Percentiles rank a stretch among this genome's conserved stretches.
These are phyloP conservation scores for Scaeva pyrastri DNA, from an alignment of 2,888 invertebrate species.

Conservation along the genomic window DNA sequence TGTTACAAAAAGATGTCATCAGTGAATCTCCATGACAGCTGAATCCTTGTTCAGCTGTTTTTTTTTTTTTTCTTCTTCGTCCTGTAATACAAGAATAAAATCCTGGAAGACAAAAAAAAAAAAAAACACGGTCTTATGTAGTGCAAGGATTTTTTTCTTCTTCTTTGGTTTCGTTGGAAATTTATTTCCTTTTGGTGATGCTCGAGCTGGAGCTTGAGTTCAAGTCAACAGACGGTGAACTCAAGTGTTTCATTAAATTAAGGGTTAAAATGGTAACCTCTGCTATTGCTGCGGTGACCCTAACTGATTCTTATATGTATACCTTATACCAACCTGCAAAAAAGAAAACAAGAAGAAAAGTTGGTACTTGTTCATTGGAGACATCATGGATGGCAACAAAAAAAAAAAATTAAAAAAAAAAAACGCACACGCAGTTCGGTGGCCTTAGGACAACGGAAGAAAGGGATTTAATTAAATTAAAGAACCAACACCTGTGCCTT, in stretches of 20 bases:
- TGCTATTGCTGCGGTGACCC: slow-evolving; percentile 36
- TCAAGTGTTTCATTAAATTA: slow-evolving; percentile 70
- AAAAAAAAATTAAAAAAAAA: slow-evolving; percentile 3
- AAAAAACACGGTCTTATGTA: slow-evolving; percentile 13
- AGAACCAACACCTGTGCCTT: slow-evolving; percentile 70
- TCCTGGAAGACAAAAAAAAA: background rate
- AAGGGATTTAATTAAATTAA: slow-evolving; percentile 74
- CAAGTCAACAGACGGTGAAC: slow-evolving; percentile 59
- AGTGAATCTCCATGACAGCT: slow-evolving; percentile 58
- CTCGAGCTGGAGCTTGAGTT: background rate
- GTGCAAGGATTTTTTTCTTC: slow-evolving; percentile 8
- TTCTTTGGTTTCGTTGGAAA: slow-evolving; percentile 39
- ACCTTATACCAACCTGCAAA: background rate
- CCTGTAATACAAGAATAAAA: slow-evolving; percentile 7
- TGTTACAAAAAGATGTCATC: slow-evolving; percentile 21
- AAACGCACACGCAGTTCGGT: slow-evolving; percentile 43
- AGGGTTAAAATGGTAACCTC: slow-evolving; percentile 66
- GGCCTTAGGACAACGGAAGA: slow-evolving; percentile 48
- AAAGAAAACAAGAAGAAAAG: background rate
- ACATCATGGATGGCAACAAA: slow-evolving; percentile 41
- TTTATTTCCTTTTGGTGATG: slow-evolving; percentile 43
- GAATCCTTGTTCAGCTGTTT: slow-evolving; percentile 22
- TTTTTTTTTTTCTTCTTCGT: background rate
- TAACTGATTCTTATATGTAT: slow-evolving; percentile 36
- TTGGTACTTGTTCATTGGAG: slow-evolving; percentile 31